Evolutionary conservation across 2,888 invertebrate species (phyloP), one percentile per base, ranked within the genome.

Genomic region (Helobdella robusta): DNA sequence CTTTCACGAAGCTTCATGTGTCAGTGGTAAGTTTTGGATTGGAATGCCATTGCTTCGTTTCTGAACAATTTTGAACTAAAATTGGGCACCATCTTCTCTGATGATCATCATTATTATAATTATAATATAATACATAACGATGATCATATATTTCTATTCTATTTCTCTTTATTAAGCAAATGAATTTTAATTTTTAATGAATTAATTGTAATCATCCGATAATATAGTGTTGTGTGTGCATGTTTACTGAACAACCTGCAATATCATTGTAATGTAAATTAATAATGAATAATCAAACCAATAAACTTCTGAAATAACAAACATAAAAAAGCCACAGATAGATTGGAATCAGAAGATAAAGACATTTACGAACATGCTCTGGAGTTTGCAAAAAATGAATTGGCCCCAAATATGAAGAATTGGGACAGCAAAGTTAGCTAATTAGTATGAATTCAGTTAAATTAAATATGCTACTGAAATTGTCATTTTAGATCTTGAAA

Each of bases 311-410:
- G 15, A 23, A 23, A 48, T 1, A 48, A 40, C 8, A 8, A 15
- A 40, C 8, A 15, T 34, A 48, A 32, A 32, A 2, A 68, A 78
- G 80, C 82, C 11, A 74, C 80, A 1, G 70, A 78, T 68, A 83
- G 83, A 8, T 73, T 84, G 34, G 76, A 74, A 35, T 79, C 81
- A 35, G 83, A 84, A 66, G 82, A 83, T 70, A 74, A 74, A 63
- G 82, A 83, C 67, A 81, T 84, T 25, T 82, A 83, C 69, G 73
- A 79, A 64, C 75, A 82, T 66, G 84, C 84, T 3, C 70, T 75
- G 61, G 78, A 82, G 65, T 84, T 84, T 76, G 83, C 84, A 8
- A 74, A 75, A 66, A 82, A 82, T 67, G 84, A 84, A 74, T 78
- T 84, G 77, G 74, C 74, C 34, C 84, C 84, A 15, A 72, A 81